Base-by-base conservation (phyloP, 2,113 vertebrate genomes). In the Neofelis nebulosa region DNA sequence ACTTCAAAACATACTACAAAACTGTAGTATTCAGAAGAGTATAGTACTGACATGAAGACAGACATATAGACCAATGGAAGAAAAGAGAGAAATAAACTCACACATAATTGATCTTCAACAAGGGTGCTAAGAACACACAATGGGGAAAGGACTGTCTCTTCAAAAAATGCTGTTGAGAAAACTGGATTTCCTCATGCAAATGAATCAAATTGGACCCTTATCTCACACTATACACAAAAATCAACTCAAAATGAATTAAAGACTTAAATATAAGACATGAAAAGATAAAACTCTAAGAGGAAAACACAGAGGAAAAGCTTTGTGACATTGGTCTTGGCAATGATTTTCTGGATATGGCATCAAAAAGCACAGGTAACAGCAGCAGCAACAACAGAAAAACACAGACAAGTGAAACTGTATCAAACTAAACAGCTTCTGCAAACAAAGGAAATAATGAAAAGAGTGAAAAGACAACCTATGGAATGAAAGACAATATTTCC, bases 1-100 rank as follows among this genome's bases (percentile, higher is more conserved):
- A 61, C 91, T 96, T 97, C 91, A 90, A 76, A 86, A 61, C n/a
- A 73, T 57, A 85, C 9, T 61, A 89, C 48, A 95, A 96, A 88
- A 29, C 27, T 33, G 83, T 8, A 93, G 25, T 93, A 90, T 96
- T 88, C 23, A 78, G 68, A 95, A 91, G 11, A 74, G 50, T 78
- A 82, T 38, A 29, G 5, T 36, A 74, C 7, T 84, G 4, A 10
- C 3, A 50, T 65, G 57, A 61, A 61, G n/a, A 76, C 5, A 91
- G 50, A 10, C 15, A 91, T 25, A 85, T 0, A 57, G 31, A 66
- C 4, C 13, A 89, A 85, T 25, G 18, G 78, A 52, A 73, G 6
- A 81, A 33, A 95, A 74, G 4, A 66, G 3, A 92, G 31, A 95
- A 65, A 89, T 55, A 52, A 74, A 93, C 12, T 25, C 55, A 61